A percentile compares a stretch with the other conserved stretches of the same genome.
These are phyloP conservation scores for Variabilichromis moorii DNA, from an alignment of 2,113 vertebrate species.

Conservation along the genomic window DNA sequence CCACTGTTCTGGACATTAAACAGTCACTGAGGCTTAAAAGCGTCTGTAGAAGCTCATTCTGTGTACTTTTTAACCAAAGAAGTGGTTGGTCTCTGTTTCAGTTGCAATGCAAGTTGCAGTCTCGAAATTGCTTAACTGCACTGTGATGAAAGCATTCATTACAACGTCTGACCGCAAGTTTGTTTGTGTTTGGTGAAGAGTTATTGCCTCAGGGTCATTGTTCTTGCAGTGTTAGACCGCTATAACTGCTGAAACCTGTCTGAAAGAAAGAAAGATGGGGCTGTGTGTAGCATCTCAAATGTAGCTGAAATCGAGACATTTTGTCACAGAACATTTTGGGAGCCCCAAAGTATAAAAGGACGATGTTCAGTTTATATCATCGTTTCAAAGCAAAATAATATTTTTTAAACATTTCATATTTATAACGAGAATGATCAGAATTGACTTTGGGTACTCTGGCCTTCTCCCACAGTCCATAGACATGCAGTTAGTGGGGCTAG, in stretches of 20 bases:
- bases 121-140: background rate
- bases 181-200: background rate
- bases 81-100: background rate
- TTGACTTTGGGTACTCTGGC: background rate
- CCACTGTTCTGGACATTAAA: background rate
- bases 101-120: background rate
- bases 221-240: background rate
- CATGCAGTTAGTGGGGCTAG: background rate
- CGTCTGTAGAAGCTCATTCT: background rate
- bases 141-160: background rate
- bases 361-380: background rate
- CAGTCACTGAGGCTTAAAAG: background rate
- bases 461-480: background rate
- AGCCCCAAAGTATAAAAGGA: background rate
- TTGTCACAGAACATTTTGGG: background rate
- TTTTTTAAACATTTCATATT: background rate
- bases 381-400: background rate
- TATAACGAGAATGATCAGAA: background rate
- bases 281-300: background rate
- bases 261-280: background rate
- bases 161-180: background rate
- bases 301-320: background rate
- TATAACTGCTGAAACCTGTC: background rate
- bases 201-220: background rate
- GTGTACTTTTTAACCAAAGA: background rate